Evolutionary conservation across 2,797 vertebrate species (phyloP), one percentile per base, ranked within the genome.

Genomic region (Sebastes elongatus): DNA sequence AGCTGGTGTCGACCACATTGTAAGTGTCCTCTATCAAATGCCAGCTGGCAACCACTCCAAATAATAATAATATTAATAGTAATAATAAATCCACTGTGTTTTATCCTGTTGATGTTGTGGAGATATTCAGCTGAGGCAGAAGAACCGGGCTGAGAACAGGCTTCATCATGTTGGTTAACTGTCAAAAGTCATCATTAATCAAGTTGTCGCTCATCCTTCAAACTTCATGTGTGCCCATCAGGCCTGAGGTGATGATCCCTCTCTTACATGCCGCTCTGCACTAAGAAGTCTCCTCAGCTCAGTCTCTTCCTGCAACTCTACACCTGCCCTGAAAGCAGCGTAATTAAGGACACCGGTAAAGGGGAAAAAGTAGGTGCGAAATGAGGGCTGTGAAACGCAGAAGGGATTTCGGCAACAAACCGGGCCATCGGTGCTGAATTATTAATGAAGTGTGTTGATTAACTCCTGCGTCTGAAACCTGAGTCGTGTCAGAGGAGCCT

Each of bases 381-480:
- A 86, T 11, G 82, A 87, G 71, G 91, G 91, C 91, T 82, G 91
- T 87, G 93, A 93, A 94, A 93, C 68, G 73, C 87, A 86, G 86
- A 92, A 90, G 74, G 92, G 94, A 94, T 95, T 94, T 93, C 81
- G 61, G 84, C 73, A 66, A 74, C 80, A 87, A 83, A 82, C 89
- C 87, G 72, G 52, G 76, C 88, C 80, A 61, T 76, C 52, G 71
- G 38, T 69, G 71, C 66, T 97, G 85, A 95, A 97, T 95, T 92
- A 96, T 97, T 95, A 59, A 96, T 73, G 13, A 8, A n/a, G 38
- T 53, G 78, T 83, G 90, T 91, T 91, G 90, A 93, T 92, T 87
- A 94, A 83, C 74, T 89, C 78, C 72, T 86, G 73, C 32, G 52
- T 61, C 76, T 88, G 94, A 93, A 95, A 96, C 85, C 65, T 0